A percentile compares a stretch with the other conserved stretches of the same genome.
These are phyloP conservation scores for Girardinus metallicus DNA, from an alignment of 2,797 vertebrate genomes.

Conservation along the genomic window DNA sequence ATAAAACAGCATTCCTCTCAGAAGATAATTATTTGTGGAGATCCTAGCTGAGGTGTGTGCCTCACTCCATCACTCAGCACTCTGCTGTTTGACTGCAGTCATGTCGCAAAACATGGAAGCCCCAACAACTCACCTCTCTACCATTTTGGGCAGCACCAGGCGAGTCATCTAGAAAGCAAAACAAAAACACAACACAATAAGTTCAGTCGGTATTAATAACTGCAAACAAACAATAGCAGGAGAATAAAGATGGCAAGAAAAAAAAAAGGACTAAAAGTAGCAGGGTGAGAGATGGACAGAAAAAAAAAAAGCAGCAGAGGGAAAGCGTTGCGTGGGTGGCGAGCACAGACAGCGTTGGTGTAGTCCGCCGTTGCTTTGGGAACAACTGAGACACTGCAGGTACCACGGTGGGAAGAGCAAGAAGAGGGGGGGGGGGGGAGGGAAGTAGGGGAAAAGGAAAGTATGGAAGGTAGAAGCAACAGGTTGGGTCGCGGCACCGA, in stretches of 20 bases:
- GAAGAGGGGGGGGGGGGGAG: slow-evolving; percentile 28
- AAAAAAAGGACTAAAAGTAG: slow-evolving; percentile 45
- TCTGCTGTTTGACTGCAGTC: slow-evolving; percentile 50
- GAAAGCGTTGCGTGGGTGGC: slow-evolving; percentile 75
- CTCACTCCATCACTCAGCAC: slow-evolving; percentile 11
- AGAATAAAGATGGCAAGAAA: slow-evolving; percentile 11
- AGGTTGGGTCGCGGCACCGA: neutral
- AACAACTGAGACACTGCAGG: slow-evolving; percentile 81
- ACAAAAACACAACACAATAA: slow-evolving; percentile 14
- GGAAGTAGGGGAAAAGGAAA: slow-evolving; percentile 6
- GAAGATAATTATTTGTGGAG: neutral
- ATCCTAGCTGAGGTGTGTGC: neutral
- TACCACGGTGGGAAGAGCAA: slow-evolving; percentile 60
- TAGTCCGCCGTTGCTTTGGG: slow-evolving; percentile 82
- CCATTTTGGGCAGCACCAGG: slow-evolving; percentile 94
- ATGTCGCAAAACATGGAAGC: slow-evolving; percentile 55
- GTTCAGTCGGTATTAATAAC: slow-evolving; percentile 6
- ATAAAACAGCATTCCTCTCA: too few relatives aligned
- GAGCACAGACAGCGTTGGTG: slow-evolving; percentile 79
- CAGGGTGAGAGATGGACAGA: slow-evolving; percentile 36
- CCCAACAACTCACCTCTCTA: slow-evolving; percentile 89
- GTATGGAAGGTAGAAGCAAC: slow-evolving; percentile 8
- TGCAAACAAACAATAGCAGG: slow-evolving; percentile 17
- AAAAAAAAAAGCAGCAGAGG: slow-evolving; percentile 12
- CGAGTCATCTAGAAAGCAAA: slow-evolving; percentile 89